Conservation (phyloP, 2,888 invertebrate genomes). For the Hedychridium roseum region DNA sequence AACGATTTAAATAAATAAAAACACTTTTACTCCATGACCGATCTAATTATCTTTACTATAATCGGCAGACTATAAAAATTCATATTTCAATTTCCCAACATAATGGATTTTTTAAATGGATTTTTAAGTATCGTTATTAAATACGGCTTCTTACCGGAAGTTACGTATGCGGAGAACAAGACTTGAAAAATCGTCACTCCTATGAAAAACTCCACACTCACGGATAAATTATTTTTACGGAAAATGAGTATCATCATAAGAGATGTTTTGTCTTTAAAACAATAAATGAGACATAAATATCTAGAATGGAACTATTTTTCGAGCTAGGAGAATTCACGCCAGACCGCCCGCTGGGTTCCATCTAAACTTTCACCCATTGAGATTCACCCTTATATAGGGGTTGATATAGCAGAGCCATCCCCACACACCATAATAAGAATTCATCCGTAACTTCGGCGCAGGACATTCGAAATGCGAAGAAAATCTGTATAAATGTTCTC, state of each 20-base stretch:
- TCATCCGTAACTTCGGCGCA: too few species aligned
- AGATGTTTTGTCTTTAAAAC: neutral
- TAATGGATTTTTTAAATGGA: neutral
- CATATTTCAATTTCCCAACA: too few species aligned
- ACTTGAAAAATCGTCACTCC: conserved; percentile 9
- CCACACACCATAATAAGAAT: neutral
- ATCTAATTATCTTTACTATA: too few species aligned
- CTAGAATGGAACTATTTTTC: conserved; percentile 6
- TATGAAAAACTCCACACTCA: conserved; percentile 7
- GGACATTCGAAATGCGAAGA: too few species aligned
- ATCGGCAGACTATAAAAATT: too few species aligned
- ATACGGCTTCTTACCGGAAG: conserved; percentile 7
- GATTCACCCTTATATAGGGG: conserved; percentile 53
- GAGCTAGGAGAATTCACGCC: conserved; percentile 23
- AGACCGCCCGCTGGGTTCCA: conserved; percentile 37
- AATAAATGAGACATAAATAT: neutral
- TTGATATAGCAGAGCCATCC: conserved; percentile 22
- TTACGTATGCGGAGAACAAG: conserved; percentile 14
- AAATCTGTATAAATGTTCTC: too few species aligned
- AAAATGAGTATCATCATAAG: neutral
- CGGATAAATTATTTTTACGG: conserved; percentile 10
- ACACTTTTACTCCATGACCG: too few species aligned
- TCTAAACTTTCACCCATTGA: conserved; percentile 47
- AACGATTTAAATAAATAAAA: too few species aligned
- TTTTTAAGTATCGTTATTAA: neutral